A percentile compares a stretch with the other conserved stretches of the same genome.
Evolutionary conservation across 2,113 vertebrate species (phyloP).

Genomic region (Sturnus vulgaris): DNA sequence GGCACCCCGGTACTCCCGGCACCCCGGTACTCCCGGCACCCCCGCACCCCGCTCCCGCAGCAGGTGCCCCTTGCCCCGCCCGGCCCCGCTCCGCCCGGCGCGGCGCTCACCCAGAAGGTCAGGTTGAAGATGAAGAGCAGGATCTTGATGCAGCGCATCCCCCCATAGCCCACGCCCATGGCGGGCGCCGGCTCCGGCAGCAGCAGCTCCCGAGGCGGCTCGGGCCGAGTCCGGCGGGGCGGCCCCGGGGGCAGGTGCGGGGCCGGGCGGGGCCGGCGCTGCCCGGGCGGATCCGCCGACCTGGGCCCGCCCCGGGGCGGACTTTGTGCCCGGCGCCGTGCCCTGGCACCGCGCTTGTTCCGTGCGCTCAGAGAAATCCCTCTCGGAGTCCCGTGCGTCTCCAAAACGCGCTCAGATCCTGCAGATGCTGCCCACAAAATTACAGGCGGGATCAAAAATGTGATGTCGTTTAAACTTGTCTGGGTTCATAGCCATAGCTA

Average conservation of each 20-base stretch:
- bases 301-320: background rate
- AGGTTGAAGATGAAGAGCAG: constrained; percentile 92
- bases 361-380: rapidly evolving
- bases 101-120: constrained; percentile 89
- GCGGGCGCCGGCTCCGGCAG: background rate
- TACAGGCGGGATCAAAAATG: rapidly evolving
- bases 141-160: constrained; percentile 90
- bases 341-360: background rate
- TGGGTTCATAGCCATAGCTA: rapidly evolving
- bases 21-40: no score
- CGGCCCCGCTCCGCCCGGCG: background rate
- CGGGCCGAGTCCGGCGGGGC: background rate
- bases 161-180: constrained; percentile 86
- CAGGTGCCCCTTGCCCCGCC: background rate
- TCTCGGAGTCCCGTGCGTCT: rapidly evolving
- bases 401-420: rapidly evolving
- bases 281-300: background rate
- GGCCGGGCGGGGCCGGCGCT: background rate
- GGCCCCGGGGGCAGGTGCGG: background rate
- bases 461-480: background rate
- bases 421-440: background rate
- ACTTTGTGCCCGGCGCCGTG: background rate
- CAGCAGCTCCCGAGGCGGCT: background rate
- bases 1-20: no score
- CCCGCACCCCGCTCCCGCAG: background rate